phyloP scores from a whole-genome alignment of 2,888 invertebrate species.

The Mythimna albipuncta region DNA sequence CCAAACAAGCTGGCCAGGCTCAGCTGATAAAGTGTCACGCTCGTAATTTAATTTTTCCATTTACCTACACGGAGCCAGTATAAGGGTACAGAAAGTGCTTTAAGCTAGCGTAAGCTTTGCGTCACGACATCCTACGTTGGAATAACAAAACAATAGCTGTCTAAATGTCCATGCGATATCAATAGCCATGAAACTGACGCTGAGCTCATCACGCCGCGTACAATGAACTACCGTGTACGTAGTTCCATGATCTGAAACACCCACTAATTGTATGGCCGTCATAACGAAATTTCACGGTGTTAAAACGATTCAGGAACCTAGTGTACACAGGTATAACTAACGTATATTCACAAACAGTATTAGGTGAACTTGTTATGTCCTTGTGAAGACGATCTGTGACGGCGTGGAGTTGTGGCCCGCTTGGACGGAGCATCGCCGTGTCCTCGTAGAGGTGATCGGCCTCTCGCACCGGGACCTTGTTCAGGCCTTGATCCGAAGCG shows the following conservation, averaged over 20 bases:
- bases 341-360: not conserved
- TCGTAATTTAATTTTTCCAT: conserved; percentile 6
- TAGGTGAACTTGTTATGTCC: no score
- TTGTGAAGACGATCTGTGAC: no score
- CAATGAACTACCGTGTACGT: not conserved
- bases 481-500: no score
- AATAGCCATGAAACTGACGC: conserved; percentile 3
- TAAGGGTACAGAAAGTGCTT: not conserved
- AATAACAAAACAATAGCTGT: not conserved
- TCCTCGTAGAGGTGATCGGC: no score
- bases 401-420: no score
- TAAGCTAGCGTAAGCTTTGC: conserved; percentile 1
- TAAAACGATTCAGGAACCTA: not conserved
- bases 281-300: not conserved
- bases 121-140: conserved; percentile 3
- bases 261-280: not conserved
- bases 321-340: not conserved
- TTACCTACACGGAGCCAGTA: not conserved
- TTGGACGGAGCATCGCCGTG: no score
- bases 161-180: not conserved
- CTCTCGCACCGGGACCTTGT: no score
- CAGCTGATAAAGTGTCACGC: not conserved
- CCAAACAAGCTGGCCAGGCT: not conserved
- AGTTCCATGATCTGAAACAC: not conserved
- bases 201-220: conserved; percentile 5